phyloP scores from a whole-genome alignment of 2,888 invertebrate genomes.

The Steinernema hermaphroditum region DNA sequence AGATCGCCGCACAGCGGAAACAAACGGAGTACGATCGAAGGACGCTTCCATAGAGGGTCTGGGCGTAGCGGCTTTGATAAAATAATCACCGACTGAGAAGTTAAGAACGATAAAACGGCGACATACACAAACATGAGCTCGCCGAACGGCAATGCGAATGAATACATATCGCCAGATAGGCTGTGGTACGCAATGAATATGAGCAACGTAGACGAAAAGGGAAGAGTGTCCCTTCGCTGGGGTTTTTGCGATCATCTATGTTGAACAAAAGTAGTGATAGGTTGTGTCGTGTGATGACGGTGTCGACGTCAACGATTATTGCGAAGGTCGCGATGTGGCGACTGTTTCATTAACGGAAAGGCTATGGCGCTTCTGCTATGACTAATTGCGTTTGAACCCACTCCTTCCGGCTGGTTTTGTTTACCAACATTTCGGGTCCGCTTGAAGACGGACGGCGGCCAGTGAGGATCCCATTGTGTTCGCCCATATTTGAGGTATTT shows the following conservation, averaged over 20 bases:
- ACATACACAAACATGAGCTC: not conserved
- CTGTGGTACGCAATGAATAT: not conserved
- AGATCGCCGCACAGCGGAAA: too few relatives aligned
- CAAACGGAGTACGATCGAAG: too few relatives aligned
- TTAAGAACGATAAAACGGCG: not conserved
- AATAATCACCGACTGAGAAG: too few relatives aligned
- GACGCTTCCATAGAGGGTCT: too few relatives aligned
- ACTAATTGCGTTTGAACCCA: conserved; percentile 4
- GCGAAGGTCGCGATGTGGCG: not conserved
- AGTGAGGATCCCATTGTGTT: not conserved
- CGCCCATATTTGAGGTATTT: not conserved
- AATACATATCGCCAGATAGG: conserved; percentile 16
- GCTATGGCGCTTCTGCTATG: not conserved
- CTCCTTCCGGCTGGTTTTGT: not conserved
- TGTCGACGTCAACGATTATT: not conserved
- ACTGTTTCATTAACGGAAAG: not conserved
- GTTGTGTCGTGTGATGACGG: not conserved
- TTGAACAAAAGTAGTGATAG: conserved; percentile 7
- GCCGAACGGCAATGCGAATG: not conserved
- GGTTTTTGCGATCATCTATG: conserved; percentile 3
- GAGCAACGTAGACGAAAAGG: not conserved
- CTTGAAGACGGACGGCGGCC: not conserved
- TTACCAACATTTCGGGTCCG: not conserved
- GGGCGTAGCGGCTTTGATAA: too few relatives aligned
- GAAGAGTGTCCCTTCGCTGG: not conserved